Percentiles rank a stretch among this genome's conserved stretches.
Conservation (phyloP, 2,113 vertebrate genomes). For the Gambusia holbrooki region DNA sequence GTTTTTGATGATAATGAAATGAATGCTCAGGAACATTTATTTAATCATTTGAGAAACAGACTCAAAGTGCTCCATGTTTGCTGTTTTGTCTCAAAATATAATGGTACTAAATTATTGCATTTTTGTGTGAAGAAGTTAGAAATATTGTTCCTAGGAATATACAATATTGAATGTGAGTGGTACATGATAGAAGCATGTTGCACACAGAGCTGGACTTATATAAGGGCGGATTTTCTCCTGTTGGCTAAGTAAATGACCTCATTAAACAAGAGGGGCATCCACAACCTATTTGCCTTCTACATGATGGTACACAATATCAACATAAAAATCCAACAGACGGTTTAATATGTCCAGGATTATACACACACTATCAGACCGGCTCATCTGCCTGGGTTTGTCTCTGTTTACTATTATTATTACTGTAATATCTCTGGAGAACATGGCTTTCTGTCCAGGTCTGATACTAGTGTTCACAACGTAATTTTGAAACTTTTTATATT, state of each 20-base stretch:
- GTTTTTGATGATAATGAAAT: constrained; percentile 15
- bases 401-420: constrained; percentile 6
- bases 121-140: too few species aligned
- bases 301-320: constrained; percentile 57
- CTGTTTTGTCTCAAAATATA: not conserved
- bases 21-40: not conserved
- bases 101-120: too few species aligned
- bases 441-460: constrained; percentile 21
- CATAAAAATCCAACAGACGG: not conserved
- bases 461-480: constrained; percentile 20
- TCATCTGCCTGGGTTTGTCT: too few species aligned
- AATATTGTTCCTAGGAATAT: too few species aligned
- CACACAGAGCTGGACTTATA: too few species aligned
- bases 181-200: too few species aligned
- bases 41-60: constrained; percentile 3
- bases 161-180: too few species aligned
- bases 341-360: constrained; percentile 5
- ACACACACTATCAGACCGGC: constrained; percentile 25
- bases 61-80: constrained; percentile 10
- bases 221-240: too few species aligned
- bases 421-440: constrained; percentile 42
- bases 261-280: constrained; percentile 57
- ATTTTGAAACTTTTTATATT: constrained; percentile 38
- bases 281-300: constrained; percentile 31
- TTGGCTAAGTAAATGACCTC: constrained; percentile 50